These are phyloP conservation scores for Podocnemis expansa DNA, from an alignment of 2,113 vertebrate species.

Conservation along the genomic window DNA sequence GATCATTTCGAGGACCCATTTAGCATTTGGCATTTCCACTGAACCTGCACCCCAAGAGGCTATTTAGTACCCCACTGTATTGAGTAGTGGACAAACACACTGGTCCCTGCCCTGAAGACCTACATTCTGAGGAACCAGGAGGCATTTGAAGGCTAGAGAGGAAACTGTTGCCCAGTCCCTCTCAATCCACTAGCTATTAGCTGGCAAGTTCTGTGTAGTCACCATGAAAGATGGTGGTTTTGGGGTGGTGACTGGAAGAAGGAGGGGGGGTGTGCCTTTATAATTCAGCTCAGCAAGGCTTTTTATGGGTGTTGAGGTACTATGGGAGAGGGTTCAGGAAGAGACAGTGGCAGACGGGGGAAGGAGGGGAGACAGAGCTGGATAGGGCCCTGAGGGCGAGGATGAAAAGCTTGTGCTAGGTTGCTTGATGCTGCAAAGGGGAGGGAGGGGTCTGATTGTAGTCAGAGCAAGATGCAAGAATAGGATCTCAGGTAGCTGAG, in stretches of 20 bases:
- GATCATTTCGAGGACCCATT: accelerated
- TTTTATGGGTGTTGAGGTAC: neutral
- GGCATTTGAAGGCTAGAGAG: neutral
- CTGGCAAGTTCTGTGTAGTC: neutral
- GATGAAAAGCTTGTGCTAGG: neutral
- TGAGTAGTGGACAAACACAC: accelerated
- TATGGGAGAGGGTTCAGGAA: too few relatives aligned
- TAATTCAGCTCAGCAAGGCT: accelerated
- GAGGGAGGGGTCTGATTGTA: neutral
- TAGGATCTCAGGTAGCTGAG: neutral
- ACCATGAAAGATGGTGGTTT: neutral
- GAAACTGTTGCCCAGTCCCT: neutral
- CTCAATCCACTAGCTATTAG: neutral
- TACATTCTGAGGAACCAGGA: accelerated
- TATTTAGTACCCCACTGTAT: neutral
- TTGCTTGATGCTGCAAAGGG: accelerated
- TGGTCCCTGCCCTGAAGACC: neutral
- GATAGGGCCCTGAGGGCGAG: accelerated
- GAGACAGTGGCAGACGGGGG: neutral
- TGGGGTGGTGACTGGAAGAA: neutral
- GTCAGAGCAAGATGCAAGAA: accelerated
- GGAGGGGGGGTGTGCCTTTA: accelerated
- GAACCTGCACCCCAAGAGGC: accelerated
- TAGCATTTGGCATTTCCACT: neutral
- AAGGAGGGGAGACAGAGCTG: accelerated